Percentiles rank a stretch among this genome's conserved stretches.
These are phyloP conservation scores for Brevipalpus yothersi DNA, from an alignment of 1,140 invertebrate genomes.

Conservation along the genomic window DNA sequence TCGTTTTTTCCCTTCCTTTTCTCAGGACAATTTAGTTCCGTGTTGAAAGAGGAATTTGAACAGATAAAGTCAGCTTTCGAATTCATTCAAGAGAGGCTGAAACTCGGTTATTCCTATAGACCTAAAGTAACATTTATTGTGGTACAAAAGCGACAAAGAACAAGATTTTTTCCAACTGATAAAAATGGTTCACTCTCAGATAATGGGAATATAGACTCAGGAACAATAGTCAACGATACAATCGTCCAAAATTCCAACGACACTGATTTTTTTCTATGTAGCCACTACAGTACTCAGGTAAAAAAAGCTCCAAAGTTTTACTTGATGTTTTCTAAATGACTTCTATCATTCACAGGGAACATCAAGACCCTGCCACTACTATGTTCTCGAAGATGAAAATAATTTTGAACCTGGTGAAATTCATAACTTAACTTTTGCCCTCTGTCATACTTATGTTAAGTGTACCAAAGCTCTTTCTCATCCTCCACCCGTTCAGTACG, in stretches of 20 bases:
- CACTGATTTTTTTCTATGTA: slow-evolving; percentile 59
- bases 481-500: slow-evolving; percentile 79
- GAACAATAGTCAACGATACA: slow-evolving; percentile 50
- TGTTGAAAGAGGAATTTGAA: slow-evolving; percentile 12
- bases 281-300: slow-evolving; percentile 19
- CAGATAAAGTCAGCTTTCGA: slow-evolving; percentile 7
- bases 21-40: slow-evolving; percentile 15
- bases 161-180: slow-evolving; percentile 11
- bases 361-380: slow-evolving; percentile 62
- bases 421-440: slow-evolving; percentile 53
- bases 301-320: not conserved
- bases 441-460: slow-evolving; percentile 67
- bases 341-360: slow-evolving; percentile 37
- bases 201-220: slow-evolving; percentile 44
- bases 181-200: slow-evolving; percentile 14
- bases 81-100: not conserved
- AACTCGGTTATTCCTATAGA: not conserved
- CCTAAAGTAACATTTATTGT: slow-evolving; percentile 12
- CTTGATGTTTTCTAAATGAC: slow-evolving; percentile 48
- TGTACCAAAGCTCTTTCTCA: slow-evolving; percentile 69
- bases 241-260: slow-evolving; percentile 49
- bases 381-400: slow-evolving; percentile 54
- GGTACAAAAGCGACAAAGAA: slow-evolving; percentile 11
- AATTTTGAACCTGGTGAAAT: slow-evolving; percentile 43
- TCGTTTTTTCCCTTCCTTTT: not conserved